Percentiles rank a stretch among this genome's conserved stretches.
Conservation (phyloP, 2,888 invertebrate genomes). For the Agapostemon virescens region DNA sequence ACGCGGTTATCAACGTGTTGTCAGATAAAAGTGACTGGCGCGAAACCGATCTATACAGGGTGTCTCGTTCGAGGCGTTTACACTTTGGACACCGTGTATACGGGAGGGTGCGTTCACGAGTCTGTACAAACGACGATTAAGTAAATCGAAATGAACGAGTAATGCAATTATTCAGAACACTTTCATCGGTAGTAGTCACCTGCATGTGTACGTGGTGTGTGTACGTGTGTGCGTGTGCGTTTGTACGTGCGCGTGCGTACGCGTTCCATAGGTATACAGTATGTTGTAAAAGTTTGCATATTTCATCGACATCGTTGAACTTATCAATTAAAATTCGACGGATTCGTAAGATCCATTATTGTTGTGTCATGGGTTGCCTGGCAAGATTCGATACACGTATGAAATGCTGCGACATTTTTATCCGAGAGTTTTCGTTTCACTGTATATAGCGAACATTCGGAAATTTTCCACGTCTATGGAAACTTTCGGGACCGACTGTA, state of each 20-base stretch:
- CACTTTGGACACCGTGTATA: neutral
- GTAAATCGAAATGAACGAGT: slow-evolving; percentile 26
- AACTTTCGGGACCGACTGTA: neutral
- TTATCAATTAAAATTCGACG: neutral
- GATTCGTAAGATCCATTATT: neutral
- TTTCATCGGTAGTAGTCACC: slow-evolving; percentile 58
- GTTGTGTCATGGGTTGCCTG: neutral
- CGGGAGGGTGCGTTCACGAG: neutral
- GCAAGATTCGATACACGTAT: neutral
- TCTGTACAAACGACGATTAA: neutral
- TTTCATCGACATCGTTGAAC: neutral
- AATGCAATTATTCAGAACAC: slow-evolving; percentile 59
- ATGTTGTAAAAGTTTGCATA: neutral
- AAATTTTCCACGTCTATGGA: neutral
- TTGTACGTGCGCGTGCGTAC: neutral
- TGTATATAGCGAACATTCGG: neutral
- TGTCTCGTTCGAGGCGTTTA: neutral
- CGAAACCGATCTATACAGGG: slow-evolving; percentile 2
- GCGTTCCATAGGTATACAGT: neutral
- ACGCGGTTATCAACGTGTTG: neutral
- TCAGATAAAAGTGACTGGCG: slow-evolving; percentile 8
- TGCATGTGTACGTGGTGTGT: neutral
- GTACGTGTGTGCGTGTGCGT: neutral
- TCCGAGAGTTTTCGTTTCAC: neutral
- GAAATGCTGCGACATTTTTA: neutral